phyloP scores from a whole-genome alignment of 2,797 vertebrate genomes.

The Chromobotia macracanthus region DNA sequence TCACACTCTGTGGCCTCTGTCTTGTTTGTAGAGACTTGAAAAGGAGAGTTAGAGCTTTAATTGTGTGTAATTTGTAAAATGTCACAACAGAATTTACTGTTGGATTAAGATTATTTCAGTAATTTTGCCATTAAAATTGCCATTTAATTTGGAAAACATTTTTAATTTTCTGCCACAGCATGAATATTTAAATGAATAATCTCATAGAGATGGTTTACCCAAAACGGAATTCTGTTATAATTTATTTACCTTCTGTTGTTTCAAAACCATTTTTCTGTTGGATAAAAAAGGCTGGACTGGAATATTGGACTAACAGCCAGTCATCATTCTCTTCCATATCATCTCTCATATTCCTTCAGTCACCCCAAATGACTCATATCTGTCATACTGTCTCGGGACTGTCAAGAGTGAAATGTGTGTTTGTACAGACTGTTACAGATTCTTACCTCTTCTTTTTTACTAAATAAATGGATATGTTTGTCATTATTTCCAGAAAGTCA shows the following conservation, averaged over 20 bases:
- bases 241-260: not conserved
- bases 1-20: constrained; percentile 46
- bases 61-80: constrained; percentile 60
- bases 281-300: not conserved
- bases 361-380: constrained; percentile 43
- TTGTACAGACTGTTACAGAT: constrained; percentile 10
- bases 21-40: constrained; percentile 53
- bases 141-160: not conserved
- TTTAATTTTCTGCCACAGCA: not conserved
- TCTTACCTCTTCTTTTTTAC: constrained; percentile 10
- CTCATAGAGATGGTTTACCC: not conserved
- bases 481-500: constrained; percentile 20
- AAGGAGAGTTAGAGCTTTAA: constrained; percentile 62
- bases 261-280: not conserved
- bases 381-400: constrained; percentile 2
- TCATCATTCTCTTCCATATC: not conserved
- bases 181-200: not conserved
- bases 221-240: not conserved
- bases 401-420: constrained; percentile 28
- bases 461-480: constrained; percentile 1
- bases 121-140: too few species aligned
- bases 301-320: not conserved
- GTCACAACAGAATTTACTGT: constrained; percentile 56
- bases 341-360: constrained; percentile 44
- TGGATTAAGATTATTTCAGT: constrained; percentile 19